phyloP scores from a whole-genome alignment of 2,888 invertebrate genomes.

The Apomyelois bistriatella region DNA sequence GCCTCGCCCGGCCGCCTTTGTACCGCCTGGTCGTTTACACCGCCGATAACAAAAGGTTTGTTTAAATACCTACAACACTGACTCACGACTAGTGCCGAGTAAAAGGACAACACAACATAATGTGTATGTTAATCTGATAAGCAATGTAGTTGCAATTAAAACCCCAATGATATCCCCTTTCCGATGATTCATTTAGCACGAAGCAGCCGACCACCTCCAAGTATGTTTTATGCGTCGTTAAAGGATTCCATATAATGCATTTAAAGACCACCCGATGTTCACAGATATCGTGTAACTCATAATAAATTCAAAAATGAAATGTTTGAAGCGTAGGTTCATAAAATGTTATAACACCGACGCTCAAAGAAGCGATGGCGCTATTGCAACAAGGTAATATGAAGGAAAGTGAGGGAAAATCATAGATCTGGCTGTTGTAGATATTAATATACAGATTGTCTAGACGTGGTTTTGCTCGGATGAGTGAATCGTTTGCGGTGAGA shows the following conservation, averaged over 20 bases:
- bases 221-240: slow-evolving; percentile 29
- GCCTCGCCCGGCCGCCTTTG: slow-evolving; percentile 64
- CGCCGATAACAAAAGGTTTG: slow-evolving; percentile 72
- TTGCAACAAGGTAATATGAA: neutral
- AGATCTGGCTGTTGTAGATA: slow-evolving; percentile 49
- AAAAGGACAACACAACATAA: slow-evolving; percentile 29
- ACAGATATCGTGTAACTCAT: slow-evolving; percentile 32
- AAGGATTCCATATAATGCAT: slow-evolving; percentile 31
- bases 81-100: slow-evolving; percentile 53
- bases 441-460: slow-evolving; percentile 63
- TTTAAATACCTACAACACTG: slow-evolving; percentile 52
- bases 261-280: slow-evolving; percentile 55
- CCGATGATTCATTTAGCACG: slow-evolving; percentile 17
- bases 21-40: slow-evolving; percentile 67
- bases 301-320: slow-evolving; percentile 49
- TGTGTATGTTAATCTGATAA: slow-evolving; percentile 16
- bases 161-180: slow-evolving; percentile 14
- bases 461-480: slow-evolving; percentile 67
- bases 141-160: slow-evolving; percentile 21
- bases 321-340: no score
- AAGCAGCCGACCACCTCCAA: slow-evolving; percentile 20
- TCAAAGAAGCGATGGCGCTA: slow-evolving; percentile 34
- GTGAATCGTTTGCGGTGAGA: slow-evolving; percentile 54
- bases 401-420: slow-evolving; percentile 35
- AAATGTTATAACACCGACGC: slow-evolving; percentile 35